Evolutionary conservation across 2,888 invertebrate species (phyloP), one percentile per base, ranked within the genome.

Genomic region (Mythimna lalbum): DNA sequence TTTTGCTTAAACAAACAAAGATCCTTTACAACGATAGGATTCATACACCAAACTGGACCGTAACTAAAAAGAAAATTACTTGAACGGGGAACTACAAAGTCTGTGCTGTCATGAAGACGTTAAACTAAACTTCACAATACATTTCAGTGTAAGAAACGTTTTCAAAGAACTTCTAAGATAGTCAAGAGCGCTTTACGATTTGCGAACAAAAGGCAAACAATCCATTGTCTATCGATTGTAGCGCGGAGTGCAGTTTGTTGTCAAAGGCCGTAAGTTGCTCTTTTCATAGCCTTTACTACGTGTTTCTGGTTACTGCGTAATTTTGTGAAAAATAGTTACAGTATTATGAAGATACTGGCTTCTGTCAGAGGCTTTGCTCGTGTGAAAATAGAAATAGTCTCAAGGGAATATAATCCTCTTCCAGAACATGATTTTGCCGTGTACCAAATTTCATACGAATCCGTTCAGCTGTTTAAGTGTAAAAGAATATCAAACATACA

Each of bases 161-260:
- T 88, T 90, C 91, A 91, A 93, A 93, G 92, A 91, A 91, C 87
- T 91, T 83, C 84, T 89, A 89, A 91, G 90, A 89, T 89, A 89
- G 87, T 88, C 82, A 77, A 78, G 81, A 90, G 90, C 88, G 89
- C 90, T 94, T 91, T 93, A 92, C 92, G 92, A 92, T 93, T 92
- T 92, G 89, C 87, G 90, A 93, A 94, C 93, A 94, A 94, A 94
- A 92, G 92, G 89, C 90, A 93, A 94, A 93, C 93, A 93, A 92
- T 93, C 92, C 90, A 93, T 94, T 94, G 94, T 94, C 92, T 93
- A 94, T 93, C 90, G 94, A 93, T 91, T 93, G 91, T 92, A 90
- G 91, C 91, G 91, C 75, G 82, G 88, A 93, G 93, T 92, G 94
- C 90, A 93, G 92, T 94, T 93, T 92, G 93, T 93, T 90, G 92